Evolutionary conservation across 2,888 invertebrate species (phyloP), one percentile per base, ranked within the genome.

Genomic region (Sarcophaga subvicina): DNA sequence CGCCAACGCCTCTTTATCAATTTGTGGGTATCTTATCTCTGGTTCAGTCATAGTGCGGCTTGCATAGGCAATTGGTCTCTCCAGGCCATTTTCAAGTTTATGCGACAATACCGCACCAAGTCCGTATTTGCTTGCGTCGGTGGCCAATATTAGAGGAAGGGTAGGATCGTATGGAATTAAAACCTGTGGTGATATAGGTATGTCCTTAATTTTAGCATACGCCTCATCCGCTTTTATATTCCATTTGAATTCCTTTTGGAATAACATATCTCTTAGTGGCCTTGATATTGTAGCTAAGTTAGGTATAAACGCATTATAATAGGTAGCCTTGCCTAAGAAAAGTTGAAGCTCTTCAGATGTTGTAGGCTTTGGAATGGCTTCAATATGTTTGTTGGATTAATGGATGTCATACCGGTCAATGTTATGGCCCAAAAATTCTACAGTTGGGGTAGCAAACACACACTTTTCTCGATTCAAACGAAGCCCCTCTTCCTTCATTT

Each of bases 361-460:
- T 0, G 49, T 59, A 6, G 79, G 82, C 37, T 78, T 86, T 14
- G 66, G n/a, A 12, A 86, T 54, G 3, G 84, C 84, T 27, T 88
- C 79, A 45, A 81, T 76, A 22, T 88, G 81, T 14, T 71, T 86
- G n/a, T 85, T 70, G 0, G 86, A 78, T 67, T 85, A 80, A 12
- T 80, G 82, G 2, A 88, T 62, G 3, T 80, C 75, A 3, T 69
- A 11, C 2, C 59, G 66, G 54, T 75, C 73, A 62, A 86, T 80
- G 63, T 66, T 79, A 37, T 85, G 85, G 0, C 80, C 80, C 11
- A 83, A 67, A 76, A 83, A 88, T 54, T 86, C 78, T 0, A 76
- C 20, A 20, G 20, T 47, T 20, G 69, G 25, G 2, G 69, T 22
- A 54, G 83, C 25, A 12, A 78, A 73, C 12, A 78, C 37, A 20